Percentiles rank a stretch among this genome's conserved stretches.
Evolutionary conservation across 2,797 vertebrate species (phyloP).

Genomic region (Mormyrops boulengeri): DNA sequence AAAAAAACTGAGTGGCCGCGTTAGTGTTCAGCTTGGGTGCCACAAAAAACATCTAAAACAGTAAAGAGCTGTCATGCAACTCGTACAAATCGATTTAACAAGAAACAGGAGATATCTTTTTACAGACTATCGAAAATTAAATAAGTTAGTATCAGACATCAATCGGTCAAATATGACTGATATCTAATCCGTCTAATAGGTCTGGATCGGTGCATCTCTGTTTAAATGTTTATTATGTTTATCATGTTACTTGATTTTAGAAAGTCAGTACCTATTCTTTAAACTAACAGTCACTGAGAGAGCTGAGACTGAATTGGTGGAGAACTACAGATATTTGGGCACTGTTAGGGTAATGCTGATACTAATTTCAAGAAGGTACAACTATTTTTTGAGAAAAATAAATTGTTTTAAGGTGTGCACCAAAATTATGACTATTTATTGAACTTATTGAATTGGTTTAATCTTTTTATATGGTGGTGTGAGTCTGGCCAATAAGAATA

Average conservation of each 20-base stretch:
- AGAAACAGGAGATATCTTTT: neutral
- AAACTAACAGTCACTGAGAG: neutral
- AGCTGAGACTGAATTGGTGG: neutral
- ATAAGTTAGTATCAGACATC: neutral
- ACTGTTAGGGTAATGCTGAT: neutral
- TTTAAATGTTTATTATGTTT: too few species aligned
- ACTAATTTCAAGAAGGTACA: neutral
- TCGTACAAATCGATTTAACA: neutral
- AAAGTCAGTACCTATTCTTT: neutral
- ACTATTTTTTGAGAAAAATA: neutral
- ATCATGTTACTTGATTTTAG: neutral
- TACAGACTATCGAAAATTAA: neutral
- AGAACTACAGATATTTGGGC: neutral
- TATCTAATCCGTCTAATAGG: too few species aligned
- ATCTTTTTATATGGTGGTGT: too few species aligned
- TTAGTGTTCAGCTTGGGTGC: too few species aligned
- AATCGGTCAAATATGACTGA: neutral
- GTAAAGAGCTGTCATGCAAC: neutral
- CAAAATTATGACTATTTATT: too few species aligned
- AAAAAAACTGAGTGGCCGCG: too few species aligned
- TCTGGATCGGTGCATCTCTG: too few species aligned
- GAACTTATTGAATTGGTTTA: too few species aligned
- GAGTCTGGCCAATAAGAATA: too few species aligned
- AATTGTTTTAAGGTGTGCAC: too few species aligned
- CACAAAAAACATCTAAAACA: neutral